A percentile compares a stretch with the other conserved stretches of the same genome.
Conservation (phyloP, 2,113 vertebrate genomes). For the Puffinus mauretanicus region DNA sequence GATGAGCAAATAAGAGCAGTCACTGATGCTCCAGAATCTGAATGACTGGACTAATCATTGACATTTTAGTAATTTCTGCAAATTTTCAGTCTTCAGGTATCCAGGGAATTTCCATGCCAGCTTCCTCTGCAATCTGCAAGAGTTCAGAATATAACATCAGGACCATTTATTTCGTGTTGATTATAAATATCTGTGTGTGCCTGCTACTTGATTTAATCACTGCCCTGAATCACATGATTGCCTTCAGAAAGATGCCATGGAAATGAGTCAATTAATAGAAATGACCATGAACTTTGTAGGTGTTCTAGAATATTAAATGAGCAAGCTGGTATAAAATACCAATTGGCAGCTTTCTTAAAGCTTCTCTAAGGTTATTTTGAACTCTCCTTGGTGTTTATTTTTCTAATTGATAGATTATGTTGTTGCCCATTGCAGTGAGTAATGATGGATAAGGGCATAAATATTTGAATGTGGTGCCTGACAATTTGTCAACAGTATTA, state of each 20-base stretch:
- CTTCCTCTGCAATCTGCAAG: background rate
- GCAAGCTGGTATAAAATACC: background rate
- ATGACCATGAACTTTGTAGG: background rate
- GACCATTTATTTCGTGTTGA: background rate
- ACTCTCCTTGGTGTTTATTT: background rate
- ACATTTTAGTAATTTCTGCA: background rate
- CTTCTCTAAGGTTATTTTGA: slow-evolving; percentile 7
- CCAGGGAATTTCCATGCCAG: background rate
- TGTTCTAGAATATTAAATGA: slow-evolving; percentile 28
- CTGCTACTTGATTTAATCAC: slow-evolving; percentile 12
- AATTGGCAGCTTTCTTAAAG: background rate
- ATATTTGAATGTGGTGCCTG: background rate
- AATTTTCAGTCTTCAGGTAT: background rate
- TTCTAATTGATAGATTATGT: background rate
- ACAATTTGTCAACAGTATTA: background rate
- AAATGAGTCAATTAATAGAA: slow-evolving; percentile 40
- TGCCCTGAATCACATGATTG: background rate
- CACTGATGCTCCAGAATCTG: background rate
- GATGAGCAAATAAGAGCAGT: background rate
- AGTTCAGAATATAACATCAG: background rate
- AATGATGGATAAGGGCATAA: background rate
- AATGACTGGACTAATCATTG: background rate
- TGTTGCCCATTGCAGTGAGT: background rate
- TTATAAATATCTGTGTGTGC: background rate
- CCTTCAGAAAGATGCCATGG: background rate